These are phyloP conservation scores for Gorsachius magnificus DNA, from an alignment of 2,797 vertebrate genomes.

Conservation along the genomic window DNA sequence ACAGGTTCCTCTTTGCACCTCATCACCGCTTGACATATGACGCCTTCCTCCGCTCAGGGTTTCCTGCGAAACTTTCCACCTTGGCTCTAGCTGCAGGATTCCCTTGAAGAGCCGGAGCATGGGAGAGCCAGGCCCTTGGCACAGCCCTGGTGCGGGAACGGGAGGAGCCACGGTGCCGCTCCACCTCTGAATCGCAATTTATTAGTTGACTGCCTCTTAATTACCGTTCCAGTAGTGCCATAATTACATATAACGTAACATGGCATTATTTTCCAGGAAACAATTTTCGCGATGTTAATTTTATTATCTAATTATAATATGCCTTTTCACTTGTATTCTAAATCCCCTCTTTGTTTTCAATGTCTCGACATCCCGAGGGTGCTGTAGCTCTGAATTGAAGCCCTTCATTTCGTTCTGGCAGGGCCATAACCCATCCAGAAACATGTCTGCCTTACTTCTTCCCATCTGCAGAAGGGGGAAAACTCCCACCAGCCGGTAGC, in stretches of 20 bases:
- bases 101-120: not conserved
- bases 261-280: slow-evolving; percentile 34
- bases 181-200: not conserved
- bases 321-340: slow-evolving; percentile 24
- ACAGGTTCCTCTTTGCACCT: slow-evolving; percentile 61
- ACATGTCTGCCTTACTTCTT: not conserved
- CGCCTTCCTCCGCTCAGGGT: not conserved
- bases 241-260: not conserved
- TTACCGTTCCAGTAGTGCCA: not conserved
- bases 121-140: not conserved
- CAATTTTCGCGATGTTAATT: not conserved
- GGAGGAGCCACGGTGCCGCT: not conserved
- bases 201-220: not conserved
- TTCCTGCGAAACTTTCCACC: not conserved
- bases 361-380: not conserved
- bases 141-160: not conserved
- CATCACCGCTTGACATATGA: not conserved
- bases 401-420: not conserved
- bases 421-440: not conserved
- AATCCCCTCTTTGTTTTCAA: slow-evolving; percentile 12
- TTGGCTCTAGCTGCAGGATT: not conserved
- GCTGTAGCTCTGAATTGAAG: not conserved
- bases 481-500: not conserved
- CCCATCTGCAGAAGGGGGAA: not conserved
- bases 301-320: slow-evolving; percentile 41